A percentile compares a stretch with the other conserved stretches of the same genome.
These are phyloP conservation scores for Caenorhabditis sp. DNA, from an alignment of 2,888 invertebrate genomes.

Conservation along the genomic window DNA sequence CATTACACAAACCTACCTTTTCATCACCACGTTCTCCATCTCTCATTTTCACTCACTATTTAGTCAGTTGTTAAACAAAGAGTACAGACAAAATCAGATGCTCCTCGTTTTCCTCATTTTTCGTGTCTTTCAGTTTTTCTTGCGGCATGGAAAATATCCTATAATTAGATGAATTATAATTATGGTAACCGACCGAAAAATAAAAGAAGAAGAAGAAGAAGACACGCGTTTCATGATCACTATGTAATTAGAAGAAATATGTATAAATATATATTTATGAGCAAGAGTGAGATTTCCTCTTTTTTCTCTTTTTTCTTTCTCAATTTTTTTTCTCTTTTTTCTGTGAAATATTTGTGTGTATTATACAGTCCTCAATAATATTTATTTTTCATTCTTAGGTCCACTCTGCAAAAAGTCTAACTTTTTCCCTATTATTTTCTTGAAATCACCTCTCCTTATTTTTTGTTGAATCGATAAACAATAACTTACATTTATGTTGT, in stretches of 20 bases:
- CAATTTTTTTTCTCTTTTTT: background rate
- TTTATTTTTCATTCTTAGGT: too few relatives aligned
- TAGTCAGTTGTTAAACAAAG: background rate
- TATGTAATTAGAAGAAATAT: background rate
- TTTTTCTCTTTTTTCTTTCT: background rate
- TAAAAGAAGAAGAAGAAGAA: background rate
- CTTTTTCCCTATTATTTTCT: too few relatives aligned
- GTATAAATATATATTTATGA: background rate
- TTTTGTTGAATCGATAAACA: too few relatives aligned
- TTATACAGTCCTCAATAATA: too few relatives aligned
- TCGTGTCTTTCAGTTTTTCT: background rate
- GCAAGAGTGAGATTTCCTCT: background rate
- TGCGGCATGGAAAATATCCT: background rate
- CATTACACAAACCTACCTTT: background rate
- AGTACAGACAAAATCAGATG: constrained; percentile 1
- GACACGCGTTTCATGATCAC: background rate
- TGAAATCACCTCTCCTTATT: too few relatives aligned
- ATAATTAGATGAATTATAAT: background rate
- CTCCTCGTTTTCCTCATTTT: background rate
- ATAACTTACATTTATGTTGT: too few relatives aligned
- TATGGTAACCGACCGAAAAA: background rate
- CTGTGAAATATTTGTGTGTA: too few relatives aligned
- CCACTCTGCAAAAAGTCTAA: too few relatives aligned
- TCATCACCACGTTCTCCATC: background rate
- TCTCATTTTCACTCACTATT: background rate